These are phyloP conservation scores for Gymnocheta viridis DNA, from an alignment of 2,888 invertebrate genomes.

Conservation along the genomic window DNA sequence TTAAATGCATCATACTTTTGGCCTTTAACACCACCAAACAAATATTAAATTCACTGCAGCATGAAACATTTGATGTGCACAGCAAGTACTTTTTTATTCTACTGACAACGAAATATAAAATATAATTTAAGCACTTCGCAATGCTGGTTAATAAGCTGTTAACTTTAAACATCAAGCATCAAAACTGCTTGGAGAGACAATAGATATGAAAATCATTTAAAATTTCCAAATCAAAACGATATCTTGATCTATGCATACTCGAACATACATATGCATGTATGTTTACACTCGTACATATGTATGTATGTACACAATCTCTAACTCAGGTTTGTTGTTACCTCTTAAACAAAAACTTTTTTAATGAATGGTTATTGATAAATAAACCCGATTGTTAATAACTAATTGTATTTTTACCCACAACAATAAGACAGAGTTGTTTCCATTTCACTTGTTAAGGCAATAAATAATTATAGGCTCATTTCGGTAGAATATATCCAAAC, in stretches of 20 bases:
- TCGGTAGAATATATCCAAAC: no score
- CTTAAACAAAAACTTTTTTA: constrained; percentile 18
- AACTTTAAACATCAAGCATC: neutral
- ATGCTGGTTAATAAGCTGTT: neutral
- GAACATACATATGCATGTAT: neutral
- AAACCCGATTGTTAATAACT: constrained; percentile 23
- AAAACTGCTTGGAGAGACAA: neutral
- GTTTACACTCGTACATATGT: neutral
- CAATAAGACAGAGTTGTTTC: neutral
- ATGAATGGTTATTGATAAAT: constrained; percentile 7
- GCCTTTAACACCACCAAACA: constrained; percentile 2
- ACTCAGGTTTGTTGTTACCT: constrained; percentile 7
- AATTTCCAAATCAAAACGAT: constrained; percentile 22
- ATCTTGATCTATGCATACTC: neutral
- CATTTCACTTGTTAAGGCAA: neutral
- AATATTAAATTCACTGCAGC: constrained; percentile 40
- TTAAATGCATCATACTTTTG: neutral
- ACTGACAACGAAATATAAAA: neutral
- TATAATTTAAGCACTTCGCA: neutral
- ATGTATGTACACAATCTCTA: no score
- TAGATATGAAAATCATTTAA: neutral
- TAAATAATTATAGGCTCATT: no score
- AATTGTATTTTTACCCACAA: constrained; percentile 35
- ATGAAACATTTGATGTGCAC: constrained; percentile 49
- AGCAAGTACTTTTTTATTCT: constrained; percentile 41